Conservation (phyloP, 1,140 invertebrate genomes). For the Pinna nobilis region DNA sequence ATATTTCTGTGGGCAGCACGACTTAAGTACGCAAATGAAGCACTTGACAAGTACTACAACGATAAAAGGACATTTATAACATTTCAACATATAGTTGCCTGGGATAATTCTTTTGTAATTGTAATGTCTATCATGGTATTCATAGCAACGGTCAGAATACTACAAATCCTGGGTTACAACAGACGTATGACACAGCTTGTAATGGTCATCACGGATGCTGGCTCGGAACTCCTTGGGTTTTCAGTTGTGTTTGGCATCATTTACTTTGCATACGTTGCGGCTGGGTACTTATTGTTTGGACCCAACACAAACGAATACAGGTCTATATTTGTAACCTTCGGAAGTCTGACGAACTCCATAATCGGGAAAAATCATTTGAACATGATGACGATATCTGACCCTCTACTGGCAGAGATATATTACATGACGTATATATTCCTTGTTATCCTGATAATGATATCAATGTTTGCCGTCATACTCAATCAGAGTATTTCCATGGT, state of each 20-base stretch:
- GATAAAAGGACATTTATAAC: conserved; percentile 42
- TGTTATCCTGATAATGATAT: conserved; percentile 86
- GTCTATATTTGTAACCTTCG: conserved; percentile 48
- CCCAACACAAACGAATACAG: conserved; percentile 52
- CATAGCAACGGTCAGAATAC: conserved; percentile 52
- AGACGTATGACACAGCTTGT: conserved; percentile 48
- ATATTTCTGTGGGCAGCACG: conserved; percentile 16
- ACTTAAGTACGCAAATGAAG: conserved; percentile 21
- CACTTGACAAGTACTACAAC: conserved; percentile 25
- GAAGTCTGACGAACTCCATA: conserved; percentile 73
- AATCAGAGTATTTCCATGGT: conserved; percentile 79
- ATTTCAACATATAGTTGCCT: conserved; percentile 56
- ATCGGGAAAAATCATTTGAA: conserved; percentile 86
- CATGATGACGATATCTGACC: conserved; percentile 80
- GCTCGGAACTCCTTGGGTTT: conserved; percentile 59
- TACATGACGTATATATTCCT: conserved; percentile 85
- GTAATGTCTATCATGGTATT: conserved; percentile 50
- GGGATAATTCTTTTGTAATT: conserved; percentile 46
- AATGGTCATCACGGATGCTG: conserved; percentile 19
- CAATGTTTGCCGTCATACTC: conserved; percentile 89
- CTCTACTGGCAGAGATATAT: conserved; percentile 84
- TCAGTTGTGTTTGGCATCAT: conserved; percentile 61
- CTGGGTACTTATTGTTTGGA: conserved; percentile 59
- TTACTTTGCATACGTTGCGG: conserved; percentile 57
- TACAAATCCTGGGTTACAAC: conserved; percentile 63